Conservation (phyloP, 2,113 vertebrate species). For the Hirundichthys speculiger region DNA sequence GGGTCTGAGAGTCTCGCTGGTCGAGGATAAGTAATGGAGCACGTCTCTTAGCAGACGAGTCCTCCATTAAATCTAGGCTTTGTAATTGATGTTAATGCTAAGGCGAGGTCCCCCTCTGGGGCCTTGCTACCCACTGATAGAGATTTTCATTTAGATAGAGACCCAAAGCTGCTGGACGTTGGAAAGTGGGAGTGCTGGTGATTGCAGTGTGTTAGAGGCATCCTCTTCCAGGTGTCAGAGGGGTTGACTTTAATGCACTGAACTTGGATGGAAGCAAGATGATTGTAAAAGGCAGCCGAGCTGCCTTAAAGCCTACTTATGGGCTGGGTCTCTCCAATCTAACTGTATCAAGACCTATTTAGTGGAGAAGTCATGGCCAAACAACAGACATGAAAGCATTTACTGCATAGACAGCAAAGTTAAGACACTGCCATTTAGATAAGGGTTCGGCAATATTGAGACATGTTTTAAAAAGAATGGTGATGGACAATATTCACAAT, state of each 20-base stretch:
- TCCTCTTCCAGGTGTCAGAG: constrained; percentile 67
- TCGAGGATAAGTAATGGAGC: constrained; percentile 66
- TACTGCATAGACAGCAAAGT: too few relatives aligned
- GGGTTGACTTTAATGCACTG: constrained; percentile 71
- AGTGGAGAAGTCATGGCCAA: neutral
- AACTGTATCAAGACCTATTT: constrained; percentile 49
- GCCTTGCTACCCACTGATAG: constrained; percentile 40
- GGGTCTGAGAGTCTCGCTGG: constrained; percentile 17
- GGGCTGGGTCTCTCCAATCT: constrained; percentile 26
- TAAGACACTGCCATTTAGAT: too few relatives aligned
- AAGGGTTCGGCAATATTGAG: too few relatives aligned
- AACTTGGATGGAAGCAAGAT: constrained; percentile 49
- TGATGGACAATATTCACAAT: too few relatives aligned
- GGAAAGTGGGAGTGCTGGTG: constrained; percentile 17
- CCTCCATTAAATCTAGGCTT: constrained; percentile 68
- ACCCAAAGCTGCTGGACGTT: constrained; percentile 21
- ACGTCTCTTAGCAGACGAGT: constrained; percentile 36
- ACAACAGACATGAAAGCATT: too few relatives aligned
- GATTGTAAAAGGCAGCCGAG: constrained; percentile 47
- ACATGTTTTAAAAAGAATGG: too few relatives aligned
- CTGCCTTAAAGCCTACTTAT: constrained; percentile 42
- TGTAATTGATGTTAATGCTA: constrained; percentile 75
- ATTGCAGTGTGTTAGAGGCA: constrained; percentile 35
- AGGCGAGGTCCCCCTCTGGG: constrained; percentile 44
- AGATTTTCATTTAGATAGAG: constrained; percentile 55